Conservation (phyloP, 2,113 vertebrate genomes). For the Bos indicus region DNA sequence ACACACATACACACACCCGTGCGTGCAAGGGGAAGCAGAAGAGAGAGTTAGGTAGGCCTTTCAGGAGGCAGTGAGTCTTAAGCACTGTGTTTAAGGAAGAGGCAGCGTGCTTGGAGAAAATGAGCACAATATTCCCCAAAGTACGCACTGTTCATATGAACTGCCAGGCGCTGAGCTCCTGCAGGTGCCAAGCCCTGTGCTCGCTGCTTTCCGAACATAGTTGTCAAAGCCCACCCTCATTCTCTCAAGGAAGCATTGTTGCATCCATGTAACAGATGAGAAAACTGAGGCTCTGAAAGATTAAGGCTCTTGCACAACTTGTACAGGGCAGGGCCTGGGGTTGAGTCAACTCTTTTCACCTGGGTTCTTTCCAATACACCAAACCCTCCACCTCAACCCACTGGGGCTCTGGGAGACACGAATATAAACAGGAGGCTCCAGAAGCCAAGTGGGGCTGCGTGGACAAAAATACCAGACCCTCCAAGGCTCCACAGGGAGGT, state of each 20-base stretch:
- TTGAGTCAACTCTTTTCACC: neutral
- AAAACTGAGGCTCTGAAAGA: neutral
- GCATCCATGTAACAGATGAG: neutral
- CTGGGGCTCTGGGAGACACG: neutral
- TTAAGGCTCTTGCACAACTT: neutral
- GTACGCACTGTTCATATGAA: rapidly evolving
- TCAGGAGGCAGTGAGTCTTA: neutral
- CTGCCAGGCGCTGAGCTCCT: rapidly evolving
- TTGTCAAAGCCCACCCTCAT: rapidly evolving
- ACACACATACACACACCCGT: rapidly evolving
- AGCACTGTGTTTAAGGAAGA: neutral
- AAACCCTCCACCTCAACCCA: neutral
- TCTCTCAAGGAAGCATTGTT: neutral
- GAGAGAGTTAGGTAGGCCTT: neutral
- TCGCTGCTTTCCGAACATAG: rapidly evolving
- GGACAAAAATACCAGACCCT: neutral
- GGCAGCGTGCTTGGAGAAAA: neutral
- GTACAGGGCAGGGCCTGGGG: neutral
- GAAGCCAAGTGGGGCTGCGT: neutral
- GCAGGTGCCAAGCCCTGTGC: neutral
- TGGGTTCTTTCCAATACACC: neutral
- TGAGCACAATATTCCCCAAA: rapidly evolving
- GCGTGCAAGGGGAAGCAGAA: neutral
- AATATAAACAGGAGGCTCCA: neutral
- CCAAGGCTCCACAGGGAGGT: rapidly evolving